A percentile compares a stretch with the other conserved stretches of the same genome.
phyloP scores from a whole-genome alignment of 1,140 invertebrate genomes.

The Caenorhabditis tropicalis region DNA sequence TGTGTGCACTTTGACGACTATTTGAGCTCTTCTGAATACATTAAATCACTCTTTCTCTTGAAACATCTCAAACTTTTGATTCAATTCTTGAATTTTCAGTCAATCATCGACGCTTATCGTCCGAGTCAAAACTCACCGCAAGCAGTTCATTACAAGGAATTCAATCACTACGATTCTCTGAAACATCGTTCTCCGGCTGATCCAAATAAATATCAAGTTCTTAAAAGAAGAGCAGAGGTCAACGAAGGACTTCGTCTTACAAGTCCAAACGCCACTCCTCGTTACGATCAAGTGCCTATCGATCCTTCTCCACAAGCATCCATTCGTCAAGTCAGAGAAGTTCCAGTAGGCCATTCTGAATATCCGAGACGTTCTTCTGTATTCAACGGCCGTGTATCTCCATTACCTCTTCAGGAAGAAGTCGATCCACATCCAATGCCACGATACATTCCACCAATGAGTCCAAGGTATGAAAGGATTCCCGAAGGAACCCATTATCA shows the following conservation, averaged over 20 bases:
- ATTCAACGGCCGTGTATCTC: neutral
- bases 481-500: neutral
- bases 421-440: constrained; percentile 9
- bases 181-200: neutral
- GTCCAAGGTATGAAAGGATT: constrained; percentile 21
- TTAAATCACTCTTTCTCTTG: no score
- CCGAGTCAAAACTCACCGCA: neutral
- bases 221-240: neutral
- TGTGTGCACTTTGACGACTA: neutral
- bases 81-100: neutral
- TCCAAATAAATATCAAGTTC: neutral
- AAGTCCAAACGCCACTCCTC: neutral
- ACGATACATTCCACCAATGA: constrained; percentile 24
- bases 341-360: neutral
- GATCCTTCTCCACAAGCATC: neutral
- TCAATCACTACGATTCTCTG: constrained; percentile 23
- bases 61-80: no score
- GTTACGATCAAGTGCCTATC: constrained; percentile 1
- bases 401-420: neutral
- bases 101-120: constrained; percentile 31
- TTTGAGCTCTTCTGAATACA: neutral
- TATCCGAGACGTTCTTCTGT: neutral
- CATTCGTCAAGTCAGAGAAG: neutral
- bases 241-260: neutral
- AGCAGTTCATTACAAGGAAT: neutral